These are phyloP conservation scores for Crocuta crocuta DNA, from an alignment of 2,113 vertebrate genomes.

Conservation along the genomic window DNA sequence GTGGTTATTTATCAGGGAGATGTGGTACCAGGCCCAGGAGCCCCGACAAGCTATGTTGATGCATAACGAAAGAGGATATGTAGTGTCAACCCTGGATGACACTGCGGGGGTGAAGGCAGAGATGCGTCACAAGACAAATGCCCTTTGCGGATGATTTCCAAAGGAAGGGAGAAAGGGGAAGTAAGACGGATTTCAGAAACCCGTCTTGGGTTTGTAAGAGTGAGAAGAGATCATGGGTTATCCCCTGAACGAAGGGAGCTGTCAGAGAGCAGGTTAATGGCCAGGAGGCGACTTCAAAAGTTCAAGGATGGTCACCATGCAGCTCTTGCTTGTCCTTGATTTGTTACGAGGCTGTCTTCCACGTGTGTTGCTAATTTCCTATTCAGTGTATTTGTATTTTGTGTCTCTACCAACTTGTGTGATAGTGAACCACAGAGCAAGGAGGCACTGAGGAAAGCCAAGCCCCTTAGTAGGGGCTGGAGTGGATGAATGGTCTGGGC, in stretches of 20 bases:
- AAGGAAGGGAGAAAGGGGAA: slow-evolving; percentile 74
- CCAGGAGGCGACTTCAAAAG: background rate
- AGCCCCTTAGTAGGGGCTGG: too few relatives aligned
- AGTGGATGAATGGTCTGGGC: background rate
- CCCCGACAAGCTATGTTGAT: background rate
- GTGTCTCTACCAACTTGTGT: background rate
- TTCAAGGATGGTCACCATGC: background rate
- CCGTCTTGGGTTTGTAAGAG: background rate
- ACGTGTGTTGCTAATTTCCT: background rate
- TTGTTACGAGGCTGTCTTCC: background rate
- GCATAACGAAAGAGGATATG: slow-evolving; percentile 77
- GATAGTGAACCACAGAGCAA: background rate
- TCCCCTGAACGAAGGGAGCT: too few relatives aligned
- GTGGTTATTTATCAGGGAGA: background rate
- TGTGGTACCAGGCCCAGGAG: background rate
- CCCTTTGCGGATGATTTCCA: slow-evolving; percentile 56
- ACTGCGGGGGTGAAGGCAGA: slow-evolving; percentile 1
- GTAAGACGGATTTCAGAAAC: slow-evolving; percentile 23
- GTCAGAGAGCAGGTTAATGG: background rate
- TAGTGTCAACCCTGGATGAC: background rate
- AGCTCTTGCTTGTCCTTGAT: background rate
- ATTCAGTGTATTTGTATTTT: background rate
- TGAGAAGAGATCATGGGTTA: background rate
- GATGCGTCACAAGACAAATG: slow-evolving; percentile 67
- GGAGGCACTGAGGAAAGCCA: background rate